Evolutionary conservation across 2,797 vertebrate species (phyloP), one percentile per base, ranked within the genome.

Genomic region (Eulemur albifrons): DNA sequence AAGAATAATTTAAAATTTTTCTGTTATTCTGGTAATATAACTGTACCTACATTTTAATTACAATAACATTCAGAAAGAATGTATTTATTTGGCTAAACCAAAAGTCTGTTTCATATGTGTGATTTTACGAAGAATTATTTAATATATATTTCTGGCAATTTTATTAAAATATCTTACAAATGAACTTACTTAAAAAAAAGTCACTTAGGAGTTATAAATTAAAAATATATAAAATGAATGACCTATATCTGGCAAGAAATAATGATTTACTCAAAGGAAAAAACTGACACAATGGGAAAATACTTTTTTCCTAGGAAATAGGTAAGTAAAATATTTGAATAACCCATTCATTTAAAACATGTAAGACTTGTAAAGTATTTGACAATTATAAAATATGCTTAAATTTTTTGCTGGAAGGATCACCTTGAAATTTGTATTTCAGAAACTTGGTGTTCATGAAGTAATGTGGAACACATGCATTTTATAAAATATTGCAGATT

Each of bases 291-390:
- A 75, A 96, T 2, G 25, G 4, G 43, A 92, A 89, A 89, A 84
- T 73, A 67, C 17, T 82, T 79, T 75, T 88, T 76, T 93, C 67
- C 45, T 12, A 70, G 12, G 27, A 90, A 38, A 67, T 5, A 83
- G 40, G 65, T 73, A 40, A n/a, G 48, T 32, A 87, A 88, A 88
- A 76, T 90, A 87, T 57, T 3, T 83, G n/a, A 13, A 94, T 3
- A 95, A 79, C 4, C 6, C 61, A 85, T 79, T 89, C 48, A 93
- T 61, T 91, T 86, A 81, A 88, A 85, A 76, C n/a, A 81, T 25
- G 14, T 25, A 92, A 80, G 21, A 73, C 11, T 3, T 93, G 38
- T 94, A 12, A 94, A 75, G 32, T 77, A 48, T 54, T 92, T 93
- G 32, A 82, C n/a, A 91, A 70, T 86, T 63, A 43, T 80, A 95